Percentiles rank a stretch among this genome's conserved stretches.
Evolutionary conservation across 2,113 vertebrate species (phyloP).

Genomic region (Neogobius melanostomus): DNA sequence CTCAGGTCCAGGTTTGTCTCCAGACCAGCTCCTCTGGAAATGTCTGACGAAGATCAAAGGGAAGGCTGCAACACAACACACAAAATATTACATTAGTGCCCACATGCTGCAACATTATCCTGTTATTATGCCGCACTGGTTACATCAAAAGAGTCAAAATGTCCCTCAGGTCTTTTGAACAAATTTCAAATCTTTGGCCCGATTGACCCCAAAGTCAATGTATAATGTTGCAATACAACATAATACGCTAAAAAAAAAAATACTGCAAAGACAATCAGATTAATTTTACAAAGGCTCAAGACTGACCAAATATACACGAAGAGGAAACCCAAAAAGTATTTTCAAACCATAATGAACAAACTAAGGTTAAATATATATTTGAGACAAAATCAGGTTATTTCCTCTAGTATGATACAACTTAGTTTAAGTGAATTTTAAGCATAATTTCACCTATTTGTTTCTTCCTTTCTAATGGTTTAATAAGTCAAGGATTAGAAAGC

Average conservation of each 20-base stretch:
- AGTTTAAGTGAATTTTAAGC: too few species aligned
- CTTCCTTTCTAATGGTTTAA: neutral
- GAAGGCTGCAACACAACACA: constrained; percentile 58
- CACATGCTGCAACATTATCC: constrained; percentile 1
- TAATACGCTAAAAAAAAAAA: too few species aligned
- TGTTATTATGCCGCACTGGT: neutral
- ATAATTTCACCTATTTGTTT: neutral
- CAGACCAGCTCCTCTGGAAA: constrained; percentile 35
- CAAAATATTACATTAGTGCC: constrained; percentile 3
- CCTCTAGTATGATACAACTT: too few species aligned
- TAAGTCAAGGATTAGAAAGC: neutral
- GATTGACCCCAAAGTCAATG: neutral
- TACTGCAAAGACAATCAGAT: too few species aligned
- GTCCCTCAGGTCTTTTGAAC: neutral
- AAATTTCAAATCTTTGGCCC: neutral
- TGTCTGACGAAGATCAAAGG: constrained; percentile 69
- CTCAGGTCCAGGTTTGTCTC: constrained; percentile 33
- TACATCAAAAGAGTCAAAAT: neutral
- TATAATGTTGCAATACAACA: too few species aligned
- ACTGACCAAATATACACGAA: too few species aligned
- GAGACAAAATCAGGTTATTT: too few species aligned
- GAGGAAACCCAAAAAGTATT: too few species aligned
- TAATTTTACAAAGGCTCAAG: too few species aligned
- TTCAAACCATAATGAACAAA: too few species aligned
- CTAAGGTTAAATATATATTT: too few species aligned